A percentile compares a stretch with the other conserved stretches of the same genome.
Evolutionary conservation across 2,888 invertebrate genomes (phyloP).

Genomic region (Odiellus spinosus): DNA sequence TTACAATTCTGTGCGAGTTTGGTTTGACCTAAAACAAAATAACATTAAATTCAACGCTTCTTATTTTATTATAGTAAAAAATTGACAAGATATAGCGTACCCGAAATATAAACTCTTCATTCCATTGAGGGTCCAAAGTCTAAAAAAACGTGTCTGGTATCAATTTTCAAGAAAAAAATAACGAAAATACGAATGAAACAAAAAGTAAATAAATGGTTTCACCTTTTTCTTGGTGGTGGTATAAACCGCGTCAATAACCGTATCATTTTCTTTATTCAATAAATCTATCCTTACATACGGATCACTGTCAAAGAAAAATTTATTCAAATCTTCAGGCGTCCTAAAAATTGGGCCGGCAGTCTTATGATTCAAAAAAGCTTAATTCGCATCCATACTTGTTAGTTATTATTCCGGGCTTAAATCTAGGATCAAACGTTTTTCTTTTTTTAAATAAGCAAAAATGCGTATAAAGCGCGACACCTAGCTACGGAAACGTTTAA

Average conservation of each 20-base stretch:
- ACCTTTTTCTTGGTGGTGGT: constrained; percentile 96
- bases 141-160: too few species aligned
- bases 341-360: too few species aligned
- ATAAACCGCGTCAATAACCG: constrained; percentile 63
- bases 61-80: constrained; percentile 5
- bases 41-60: not conserved
- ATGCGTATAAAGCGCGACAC: too few species aligned
- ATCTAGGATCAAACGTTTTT: too few species aligned
- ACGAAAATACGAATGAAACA: too few species aligned
- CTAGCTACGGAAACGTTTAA: too few species aligned
- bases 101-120: constrained; percentile 90
- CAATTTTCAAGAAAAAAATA: too few species aligned
- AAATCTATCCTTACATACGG: constrained; percentile 91
- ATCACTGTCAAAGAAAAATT: constrained; percentile 48
- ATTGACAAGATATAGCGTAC: constrained; percentile 37
- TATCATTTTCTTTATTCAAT: constrained; percentile 45
- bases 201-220: constrained; percentile 21
- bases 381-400: too few species aligned
- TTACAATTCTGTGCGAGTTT: constrained; percentile 71
- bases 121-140: constrained; percentile 94
- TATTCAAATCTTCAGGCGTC: too few species aligned
- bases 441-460: too few species aligned
- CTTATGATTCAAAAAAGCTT: too few species aligned
- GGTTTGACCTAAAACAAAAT: constrained; percentile 58
- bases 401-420: too few species aligned